phyloP scores from a whole-genome alignment of 2,888 invertebrate species.

The Diachrysia chrysitis region DNA sequence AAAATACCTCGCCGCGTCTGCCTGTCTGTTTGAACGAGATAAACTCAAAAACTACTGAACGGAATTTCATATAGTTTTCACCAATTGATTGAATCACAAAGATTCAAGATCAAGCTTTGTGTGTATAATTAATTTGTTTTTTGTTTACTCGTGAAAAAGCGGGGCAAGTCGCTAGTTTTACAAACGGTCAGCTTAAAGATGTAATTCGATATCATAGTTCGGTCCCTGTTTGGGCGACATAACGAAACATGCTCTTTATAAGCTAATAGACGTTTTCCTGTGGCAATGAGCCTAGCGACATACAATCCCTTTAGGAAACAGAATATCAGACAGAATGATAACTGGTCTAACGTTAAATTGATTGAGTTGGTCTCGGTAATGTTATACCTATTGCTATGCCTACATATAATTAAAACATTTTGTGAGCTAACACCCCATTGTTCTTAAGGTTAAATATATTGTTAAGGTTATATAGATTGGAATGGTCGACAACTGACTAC shows the following conservation, averaged over 20 bases:
- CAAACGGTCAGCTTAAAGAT: background rate
- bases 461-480: background rate
- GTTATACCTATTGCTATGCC: background rate
- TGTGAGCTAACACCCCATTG: background rate
- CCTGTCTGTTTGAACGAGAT: too few relatives aligned
- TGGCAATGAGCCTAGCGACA: background rate
- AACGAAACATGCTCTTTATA: conserved; percentile 4
- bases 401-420: background rate
- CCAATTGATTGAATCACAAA: too few relatives aligned
- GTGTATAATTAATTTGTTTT: too few relatives aligned
- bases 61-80: too few relatives aligned
- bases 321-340: background rate
- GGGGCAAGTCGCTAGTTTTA: too few relatives aligned
- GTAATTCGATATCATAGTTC: background rate
- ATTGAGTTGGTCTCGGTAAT: background rate
- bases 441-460: too few relatives aligned
- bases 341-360: background rate
- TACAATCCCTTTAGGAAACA: conserved; percentile 4
- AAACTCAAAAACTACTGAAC: too few relatives aligned
- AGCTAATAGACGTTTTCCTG: background rate
- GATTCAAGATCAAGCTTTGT: too few relatives aligned
- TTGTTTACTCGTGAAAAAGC: too few relatives aligned
- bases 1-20: too few relatives aligned
- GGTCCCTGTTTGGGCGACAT: conserved; percentile 4
- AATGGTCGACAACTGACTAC: background rate